Evolutionary conservation across 2,797 vertebrate genomes (phyloP).

Genomic region (Lagodon rhomboides): DNA sequence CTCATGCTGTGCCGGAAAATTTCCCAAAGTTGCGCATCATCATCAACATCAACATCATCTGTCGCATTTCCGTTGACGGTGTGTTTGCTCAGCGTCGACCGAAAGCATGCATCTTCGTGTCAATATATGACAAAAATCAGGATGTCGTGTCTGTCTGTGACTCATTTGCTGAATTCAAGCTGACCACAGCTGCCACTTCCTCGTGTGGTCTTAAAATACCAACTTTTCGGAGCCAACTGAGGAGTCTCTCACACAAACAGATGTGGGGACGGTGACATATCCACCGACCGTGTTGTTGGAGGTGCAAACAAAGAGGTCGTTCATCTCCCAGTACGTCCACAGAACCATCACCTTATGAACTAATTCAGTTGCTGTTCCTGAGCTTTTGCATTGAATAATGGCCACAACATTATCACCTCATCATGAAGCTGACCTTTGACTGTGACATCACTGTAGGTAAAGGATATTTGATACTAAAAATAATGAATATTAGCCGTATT

Average conservation of each 20-base stretch:
- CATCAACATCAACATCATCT: too few relatives aligned
- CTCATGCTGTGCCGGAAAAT: neutral
- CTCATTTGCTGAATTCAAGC: constrained; percentile 26
- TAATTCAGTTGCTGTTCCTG: too few relatives aligned
- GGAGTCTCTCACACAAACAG: too few relatives aligned
- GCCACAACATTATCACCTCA: too few relatives aligned
- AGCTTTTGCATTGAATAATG: too few relatives aligned
- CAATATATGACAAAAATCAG: neutral
- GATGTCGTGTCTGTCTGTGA: neutral
- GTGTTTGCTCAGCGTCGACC: neutral
- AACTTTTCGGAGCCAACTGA: neutral
- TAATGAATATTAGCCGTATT: neutral
- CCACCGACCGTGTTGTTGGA: too few relatives aligned
- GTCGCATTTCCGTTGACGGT: neutral
- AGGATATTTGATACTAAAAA: neutral
- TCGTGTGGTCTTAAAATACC: neutral
- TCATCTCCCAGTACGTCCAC: too few relatives aligned
- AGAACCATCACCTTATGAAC: too few relatives aligned
- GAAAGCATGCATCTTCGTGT: fast-evolving
- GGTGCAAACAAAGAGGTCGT: too few relatives aligned
- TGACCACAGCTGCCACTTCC: neutral
- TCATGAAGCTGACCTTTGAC: too few relatives aligned
- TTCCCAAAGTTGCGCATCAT: neutral
- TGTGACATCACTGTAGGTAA: too few relatives aligned
- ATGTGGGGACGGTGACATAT: too few relatives aligned